A percentile compares a stretch with the other conserved stretches of the same genome.
phyloP scores from a whole-genome alignment of 1,140 invertebrate species.

The Cydia fagiglandana region DNA sequence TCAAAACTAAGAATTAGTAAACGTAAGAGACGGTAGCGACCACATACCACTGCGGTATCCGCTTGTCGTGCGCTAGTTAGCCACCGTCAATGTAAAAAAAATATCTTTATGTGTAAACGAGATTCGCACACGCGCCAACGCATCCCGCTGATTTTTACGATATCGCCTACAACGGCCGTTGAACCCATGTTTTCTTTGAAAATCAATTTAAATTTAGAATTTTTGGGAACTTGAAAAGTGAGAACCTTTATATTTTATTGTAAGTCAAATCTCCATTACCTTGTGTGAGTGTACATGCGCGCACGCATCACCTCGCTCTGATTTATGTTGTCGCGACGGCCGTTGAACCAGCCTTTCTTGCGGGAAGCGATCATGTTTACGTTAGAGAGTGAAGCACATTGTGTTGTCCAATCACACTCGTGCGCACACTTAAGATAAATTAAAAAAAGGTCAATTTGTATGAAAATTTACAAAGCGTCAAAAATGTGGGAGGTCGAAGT shows the following conservation, averaged over 20 bases:
- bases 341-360: conserved; percentile 23
- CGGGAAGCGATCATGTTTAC: conserved; percentile 18
- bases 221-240: not conserved
- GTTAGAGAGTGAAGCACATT: conserved; percentile 4
- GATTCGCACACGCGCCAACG: not conserved
- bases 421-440: not conserved
- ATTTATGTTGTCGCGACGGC: conserved; percentile 17
- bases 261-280: not conserved
- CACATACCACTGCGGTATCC: too few relatives aligned
- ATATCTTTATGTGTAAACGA: not conserved
- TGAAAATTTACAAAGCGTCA: too few relatives aligned
- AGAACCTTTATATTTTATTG: not conserved
- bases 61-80: too few relatives aligned
- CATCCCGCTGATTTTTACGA: not conserved
- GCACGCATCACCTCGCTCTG: not conserved
- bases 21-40: too few relatives aligned
- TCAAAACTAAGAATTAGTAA: too few relatives aligned
- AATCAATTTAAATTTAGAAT: not conserved
- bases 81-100: too few relatives aligned
- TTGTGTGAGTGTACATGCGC: not conserved
- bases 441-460: too few relatives aligned
- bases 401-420: not conserved
- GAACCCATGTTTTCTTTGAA: not conserved
- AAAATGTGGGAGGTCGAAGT: too few relatives aligned
- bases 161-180: not conserved